Evolutionary conservation across 2,888 invertebrate species (phyloP), one percentile per base, ranked within the genome.

Genomic region (Drosophila histrio): DNA sequence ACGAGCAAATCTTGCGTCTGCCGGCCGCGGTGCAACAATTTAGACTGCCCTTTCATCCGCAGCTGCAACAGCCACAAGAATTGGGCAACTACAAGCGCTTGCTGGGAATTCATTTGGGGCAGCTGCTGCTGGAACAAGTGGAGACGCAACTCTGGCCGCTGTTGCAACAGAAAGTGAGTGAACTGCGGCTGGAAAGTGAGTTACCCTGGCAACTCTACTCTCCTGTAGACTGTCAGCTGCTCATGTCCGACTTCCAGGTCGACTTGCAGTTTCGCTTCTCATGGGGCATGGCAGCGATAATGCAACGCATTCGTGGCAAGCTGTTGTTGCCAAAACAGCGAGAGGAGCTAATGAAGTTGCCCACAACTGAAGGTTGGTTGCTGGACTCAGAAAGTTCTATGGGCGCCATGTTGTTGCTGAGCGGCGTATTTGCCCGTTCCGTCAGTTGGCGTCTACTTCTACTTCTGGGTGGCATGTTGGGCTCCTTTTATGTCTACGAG

Each of bases 401-500:
- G 93, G 98, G 98, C 15, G 96, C 97, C 13, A 93, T 98, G 19
- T 93, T 98, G 75, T 94, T 98, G 3, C 19, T 72, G 1, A 95
- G 96, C 15, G 98, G 98, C 69, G 94, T 98, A 92, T 96, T 97
- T 89, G 93, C 98, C 76, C 98, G 98, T 92, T 97, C 98, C 0
- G 96, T 99, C 52, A 99, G 99, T 0, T 99, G 99, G 99, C 95
- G 97, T 74, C 94, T 98, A 17, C 95, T 99, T 59, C 95, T 95
- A 1, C 94, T 96, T 24, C 95, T 96, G 38, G 96, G 96, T 79
- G 94, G 93, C 63, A 85, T 97, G 60, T 97, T 99, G 92, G 96
- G 97, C 64, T 94, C 96, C 68, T 93, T 99, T 63, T 99, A 99
- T 93, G 93, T 96, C 46, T 99, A 99, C 92, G 99, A 99, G 93